These are phyloP conservation scores for Drosophila pandora DNA, from an alignment of 1,140 invertebrate species.

Conservation along the genomic window DNA sequence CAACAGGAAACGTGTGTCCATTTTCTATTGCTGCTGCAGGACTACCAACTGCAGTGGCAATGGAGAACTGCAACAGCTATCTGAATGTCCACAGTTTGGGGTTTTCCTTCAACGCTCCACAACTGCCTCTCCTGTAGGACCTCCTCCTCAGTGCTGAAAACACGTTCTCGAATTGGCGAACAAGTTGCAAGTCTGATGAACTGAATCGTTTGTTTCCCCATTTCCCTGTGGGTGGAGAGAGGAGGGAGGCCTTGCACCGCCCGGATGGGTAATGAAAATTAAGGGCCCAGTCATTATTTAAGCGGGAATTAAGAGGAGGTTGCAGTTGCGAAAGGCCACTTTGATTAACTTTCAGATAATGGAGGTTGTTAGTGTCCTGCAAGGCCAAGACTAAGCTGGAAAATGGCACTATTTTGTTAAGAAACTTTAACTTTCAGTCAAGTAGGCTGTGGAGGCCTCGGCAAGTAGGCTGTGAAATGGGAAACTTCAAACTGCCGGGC, in stretches of 20 bases:
- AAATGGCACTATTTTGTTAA: too few relatives aligned
- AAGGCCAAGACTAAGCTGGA: too few relatives aligned
- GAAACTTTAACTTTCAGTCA: neutral
- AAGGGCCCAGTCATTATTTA: constrained; percentile 15
- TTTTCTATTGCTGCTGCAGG: constrained; percentile 15
- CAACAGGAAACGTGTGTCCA: constrained; percentile 40
- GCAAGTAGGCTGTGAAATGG: neutral
- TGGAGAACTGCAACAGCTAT: constrained; percentile 29
- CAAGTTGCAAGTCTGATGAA: neutral
- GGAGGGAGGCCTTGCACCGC: neutral
- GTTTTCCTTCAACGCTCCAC: neutral
- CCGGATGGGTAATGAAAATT: constrained; percentile 13
- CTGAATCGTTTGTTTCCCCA: constrained; percentile 4
- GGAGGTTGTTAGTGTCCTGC: too few relatives aligned
- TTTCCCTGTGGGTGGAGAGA: neutral
- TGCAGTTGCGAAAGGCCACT: neutral
- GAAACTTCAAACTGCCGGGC: neutral
- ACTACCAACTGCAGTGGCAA: constrained; percentile 29
- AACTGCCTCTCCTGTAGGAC: neutral
- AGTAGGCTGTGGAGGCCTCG: neutral
- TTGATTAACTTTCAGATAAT: neutral
- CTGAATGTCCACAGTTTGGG: neutral
- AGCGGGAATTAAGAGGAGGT: constrained; percentile 5
- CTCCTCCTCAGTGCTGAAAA: neutral
- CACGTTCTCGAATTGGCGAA: constrained; percentile 1